phyloP scores from a whole-genome alignment of 2,113 vertebrate genomes.

The Mastomys coucha region DNA sequence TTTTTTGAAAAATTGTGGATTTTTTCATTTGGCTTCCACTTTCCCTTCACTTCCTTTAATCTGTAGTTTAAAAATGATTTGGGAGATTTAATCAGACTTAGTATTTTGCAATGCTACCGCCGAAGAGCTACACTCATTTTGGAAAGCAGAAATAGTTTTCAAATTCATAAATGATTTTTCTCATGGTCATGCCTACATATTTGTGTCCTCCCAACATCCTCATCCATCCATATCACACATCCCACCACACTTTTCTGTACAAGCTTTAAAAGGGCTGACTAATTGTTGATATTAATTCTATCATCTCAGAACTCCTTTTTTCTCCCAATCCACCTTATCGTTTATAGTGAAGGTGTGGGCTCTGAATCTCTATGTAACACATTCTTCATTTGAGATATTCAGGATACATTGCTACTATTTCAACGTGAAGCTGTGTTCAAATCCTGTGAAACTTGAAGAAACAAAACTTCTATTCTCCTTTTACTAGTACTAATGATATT shows the following conservation, averaged over 20 bases:
- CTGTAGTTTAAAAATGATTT: slow-evolving; percentile 62
- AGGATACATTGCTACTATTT: not conserved
- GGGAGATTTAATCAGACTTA: slow-evolving; percentile 65
- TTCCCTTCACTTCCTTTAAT: slow-evolving; percentile 70
- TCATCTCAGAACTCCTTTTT: slow-evolving; percentile 1
- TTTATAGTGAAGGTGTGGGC: not conserved
- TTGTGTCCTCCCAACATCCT: not conserved
- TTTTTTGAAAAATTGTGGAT: slow-evolving; percentile 71
- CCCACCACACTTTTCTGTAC: not conserved
- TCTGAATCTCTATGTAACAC: not conserved
- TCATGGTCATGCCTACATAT: not conserved
- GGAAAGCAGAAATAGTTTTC: slow-evolving; percentile 55
- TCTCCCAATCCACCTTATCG: not conserved
- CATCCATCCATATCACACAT: not conserved
- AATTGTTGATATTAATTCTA: not conserved
- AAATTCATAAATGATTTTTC: slow-evolving; percentile 39
- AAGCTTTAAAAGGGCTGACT: not conserved
- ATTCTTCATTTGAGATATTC: not conserved
- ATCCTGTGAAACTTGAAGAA: not conserved
- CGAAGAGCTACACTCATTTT: slow-evolving; percentile 59
- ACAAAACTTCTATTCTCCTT: not conserved
- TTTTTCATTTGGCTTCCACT: slow-evolving; percentile 49
- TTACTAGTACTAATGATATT: not conserved
- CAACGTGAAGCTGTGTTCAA: not conserved
- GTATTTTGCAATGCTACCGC: slow-evolving; percentile 24